Evolutionary conservation across 2,113 vertebrate genomes (phyloP).

Genomic region (Lagopus muta): DNA sequence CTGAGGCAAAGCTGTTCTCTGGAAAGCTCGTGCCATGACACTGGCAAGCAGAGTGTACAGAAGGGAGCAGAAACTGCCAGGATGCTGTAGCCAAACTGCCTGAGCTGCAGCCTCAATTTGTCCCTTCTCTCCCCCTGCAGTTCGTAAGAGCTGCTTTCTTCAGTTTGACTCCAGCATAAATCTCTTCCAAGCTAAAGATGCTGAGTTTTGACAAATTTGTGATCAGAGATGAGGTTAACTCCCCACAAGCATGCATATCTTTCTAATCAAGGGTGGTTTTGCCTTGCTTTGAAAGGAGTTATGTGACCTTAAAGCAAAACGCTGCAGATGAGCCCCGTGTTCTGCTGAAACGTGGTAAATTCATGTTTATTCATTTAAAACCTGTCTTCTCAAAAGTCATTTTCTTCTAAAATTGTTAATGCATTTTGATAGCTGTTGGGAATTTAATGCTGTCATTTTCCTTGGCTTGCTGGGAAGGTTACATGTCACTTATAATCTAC

Average conservation of each 20-base stretch:
- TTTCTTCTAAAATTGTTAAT: conserved; percentile 30
- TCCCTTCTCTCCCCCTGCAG: neutral
- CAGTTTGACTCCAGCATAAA: neutral
- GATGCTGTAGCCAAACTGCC: neutral
- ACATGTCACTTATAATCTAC: conserved; percentile 47
- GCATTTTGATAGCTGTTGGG: conserved; percentile 14
- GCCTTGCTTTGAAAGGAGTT: conserved; percentile 11
- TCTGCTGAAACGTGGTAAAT: neutral
- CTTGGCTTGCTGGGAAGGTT: conserved; percentile 1
- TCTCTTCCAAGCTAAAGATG: conserved; percentile 18
- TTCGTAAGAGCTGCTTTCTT: neutral
- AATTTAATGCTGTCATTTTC: conserved; percentile 39
- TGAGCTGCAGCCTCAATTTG: neutral
- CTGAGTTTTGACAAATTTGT: conserved; percentile 22
- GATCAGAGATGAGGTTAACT: conserved; percentile 10
- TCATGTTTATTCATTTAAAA: conserved; percentile 43
- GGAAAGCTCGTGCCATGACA: neutral
- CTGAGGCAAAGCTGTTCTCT: neutral
- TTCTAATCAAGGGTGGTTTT: neutral
- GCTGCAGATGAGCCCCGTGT: neutral
- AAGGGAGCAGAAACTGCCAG: neutral
- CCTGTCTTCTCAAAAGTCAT: neutral
- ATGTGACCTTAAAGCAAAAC: conserved; percentile 2
- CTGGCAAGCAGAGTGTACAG: neutral
- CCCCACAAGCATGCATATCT: neutral